These are phyloP conservation scores for Drosophila infuscata DNA, from an alignment of 2,888 invertebrate genomes.

Conservation along the genomic window DNA sequence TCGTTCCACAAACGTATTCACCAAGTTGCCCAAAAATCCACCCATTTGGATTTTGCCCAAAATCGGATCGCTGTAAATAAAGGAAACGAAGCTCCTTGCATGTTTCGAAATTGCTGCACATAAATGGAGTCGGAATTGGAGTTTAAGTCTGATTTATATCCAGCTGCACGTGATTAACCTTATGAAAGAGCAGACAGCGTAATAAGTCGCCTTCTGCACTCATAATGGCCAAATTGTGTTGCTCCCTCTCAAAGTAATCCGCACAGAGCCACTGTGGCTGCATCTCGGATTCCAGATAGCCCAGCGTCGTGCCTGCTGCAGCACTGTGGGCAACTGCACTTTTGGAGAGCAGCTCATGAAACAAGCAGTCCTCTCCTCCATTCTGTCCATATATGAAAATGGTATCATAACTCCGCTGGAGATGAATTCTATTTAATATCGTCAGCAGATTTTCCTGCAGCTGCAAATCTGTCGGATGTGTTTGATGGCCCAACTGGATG, in stretches of 20 bases:
- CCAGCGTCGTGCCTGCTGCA: constrained; percentile 51
- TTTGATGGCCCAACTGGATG: not conserved
- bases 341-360: constrained; percentile 27
- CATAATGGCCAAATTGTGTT: constrained; percentile 55
- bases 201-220: not conserved
- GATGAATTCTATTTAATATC: constrained; percentile 32
- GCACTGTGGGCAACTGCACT: constrained; percentile 33
- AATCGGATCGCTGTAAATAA: too few species aligned
- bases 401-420: constrained; percentile 36
- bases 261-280: constrained; percentile 26
- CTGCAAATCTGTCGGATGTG: not conserved
- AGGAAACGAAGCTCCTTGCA: constrained; percentile 32
- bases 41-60: constrained; percentile 21
- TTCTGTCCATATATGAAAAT: constrained; percentile 46
- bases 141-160: not conserved
- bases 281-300: constrained; percentile 15
- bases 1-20: constrained; percentile 48
- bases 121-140: constrained; percentile 10
- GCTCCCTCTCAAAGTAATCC: constrained; percentile 40
- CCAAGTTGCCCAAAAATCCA: constrained; percentile 55
- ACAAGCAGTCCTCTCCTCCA: constrained; percentile 37
- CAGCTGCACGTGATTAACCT: constrained; percentile 17
- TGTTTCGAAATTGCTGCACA: constrained; percentile 56
- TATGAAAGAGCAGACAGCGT: constrained; percentile 47
- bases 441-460: constrained; percentile 14